phyloP scores from a whole-genome alignment of 2,113 vertebrate species.

The Sialia sialis region DNA sequence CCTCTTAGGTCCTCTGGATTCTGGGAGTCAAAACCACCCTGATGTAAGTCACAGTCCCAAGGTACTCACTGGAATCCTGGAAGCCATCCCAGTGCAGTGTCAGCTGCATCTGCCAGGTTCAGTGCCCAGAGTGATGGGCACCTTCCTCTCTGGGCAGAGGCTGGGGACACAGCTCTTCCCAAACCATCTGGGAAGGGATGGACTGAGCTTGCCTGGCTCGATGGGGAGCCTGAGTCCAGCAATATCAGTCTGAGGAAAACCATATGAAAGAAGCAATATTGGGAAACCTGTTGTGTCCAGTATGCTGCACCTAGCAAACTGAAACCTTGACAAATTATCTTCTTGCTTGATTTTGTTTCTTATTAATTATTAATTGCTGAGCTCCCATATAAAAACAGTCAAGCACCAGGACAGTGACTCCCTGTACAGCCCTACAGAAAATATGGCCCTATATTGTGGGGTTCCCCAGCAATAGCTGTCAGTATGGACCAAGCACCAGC shows the following conservation, averaged over 20 bases:
- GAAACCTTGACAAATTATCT: neutral
- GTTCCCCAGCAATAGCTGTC: neutral
- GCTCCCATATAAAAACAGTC: neutral
- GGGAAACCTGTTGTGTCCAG: neutral
- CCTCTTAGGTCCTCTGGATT: neutral
- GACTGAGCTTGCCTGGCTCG: neutral
- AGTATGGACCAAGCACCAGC: neutral
- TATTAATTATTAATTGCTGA: neutral
- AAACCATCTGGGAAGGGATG: neutral
- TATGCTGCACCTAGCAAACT: neutral
- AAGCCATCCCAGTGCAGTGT: accelerated
- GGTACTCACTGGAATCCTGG: accelerated
- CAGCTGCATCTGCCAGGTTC: neutral
- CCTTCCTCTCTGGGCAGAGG: neutral
- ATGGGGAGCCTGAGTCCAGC: neutral
- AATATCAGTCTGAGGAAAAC: neutral
- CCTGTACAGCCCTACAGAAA: neutral
- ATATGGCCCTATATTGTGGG: accelerated
- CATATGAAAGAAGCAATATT: accelerated
- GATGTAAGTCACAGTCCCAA: neutral
- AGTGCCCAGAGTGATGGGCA: neutral
- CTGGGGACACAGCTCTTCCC: neutral
- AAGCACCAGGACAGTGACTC: neutral
- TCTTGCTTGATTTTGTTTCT: neutral
- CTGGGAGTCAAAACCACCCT: neutral